Percentiles rank a stretch among this genome's conserved stretches.
phyloP scores from a whole-genome alignment of 2,113 vertebrate genomes.

The Cryptomyrus ogoouensis region DNA sequence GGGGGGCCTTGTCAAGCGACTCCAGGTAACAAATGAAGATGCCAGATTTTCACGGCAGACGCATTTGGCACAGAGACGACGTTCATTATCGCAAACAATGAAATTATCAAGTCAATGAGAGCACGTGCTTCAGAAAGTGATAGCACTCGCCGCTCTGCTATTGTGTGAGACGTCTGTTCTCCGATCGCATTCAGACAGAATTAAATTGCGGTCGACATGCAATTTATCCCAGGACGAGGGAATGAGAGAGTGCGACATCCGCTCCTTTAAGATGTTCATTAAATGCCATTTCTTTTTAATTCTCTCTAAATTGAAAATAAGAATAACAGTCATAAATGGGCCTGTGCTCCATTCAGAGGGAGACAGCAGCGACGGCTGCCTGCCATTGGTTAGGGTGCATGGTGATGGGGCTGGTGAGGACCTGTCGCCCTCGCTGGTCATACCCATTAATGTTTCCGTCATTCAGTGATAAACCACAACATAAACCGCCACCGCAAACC shows the following conservation, averaged over 20 bases:
- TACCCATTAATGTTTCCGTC: slow-evolving; percentile 24
- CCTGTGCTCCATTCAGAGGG: slow-evolving; percentile 3
- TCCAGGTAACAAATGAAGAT: slow-evolving; percentile 25
- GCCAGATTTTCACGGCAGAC: slow-evolving; percentile 45
- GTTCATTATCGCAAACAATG: slow-evolving; percentile 42
- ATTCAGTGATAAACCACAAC: slow-evolving; percentile 12
- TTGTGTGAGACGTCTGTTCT: slow-evolving; percentile 54
- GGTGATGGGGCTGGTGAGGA: neutral
- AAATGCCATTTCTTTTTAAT: slow-evolving; percentile 64
- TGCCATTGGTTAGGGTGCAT: slow-evolving; percentile 23
- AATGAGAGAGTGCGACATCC: slow-evolving; percentile 63
- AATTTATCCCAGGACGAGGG: slow-evolving; percentile 63
- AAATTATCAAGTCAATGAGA: slow-evolving; percentile 59
- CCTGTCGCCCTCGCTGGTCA: neutral
- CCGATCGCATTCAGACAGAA: slow-evolving; percentile 31
- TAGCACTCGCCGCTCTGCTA: slow-evolving; percentile 52
- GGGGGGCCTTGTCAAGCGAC: neutral
- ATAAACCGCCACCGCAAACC: neutral
- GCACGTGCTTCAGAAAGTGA: slow-evolving; percentile 31
- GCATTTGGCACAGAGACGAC: slow-evolving; percentile 45
- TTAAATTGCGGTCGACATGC: slow-evolving; percentile 59
- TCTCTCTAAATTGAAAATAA: slow-evolving; percentile 42
- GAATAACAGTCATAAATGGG: slow-evolving; percentile 28
- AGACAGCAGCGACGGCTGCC: slow-evolving; percentile 22
- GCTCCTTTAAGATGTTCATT: slow-evolving; percentile 68